Percentiles rank a stretch among this genome's conserved stretches.
phyloP scores from a whole-genome alignment of 2,888 invertebrate genomes.

The Congeria kusceri region DNA sequence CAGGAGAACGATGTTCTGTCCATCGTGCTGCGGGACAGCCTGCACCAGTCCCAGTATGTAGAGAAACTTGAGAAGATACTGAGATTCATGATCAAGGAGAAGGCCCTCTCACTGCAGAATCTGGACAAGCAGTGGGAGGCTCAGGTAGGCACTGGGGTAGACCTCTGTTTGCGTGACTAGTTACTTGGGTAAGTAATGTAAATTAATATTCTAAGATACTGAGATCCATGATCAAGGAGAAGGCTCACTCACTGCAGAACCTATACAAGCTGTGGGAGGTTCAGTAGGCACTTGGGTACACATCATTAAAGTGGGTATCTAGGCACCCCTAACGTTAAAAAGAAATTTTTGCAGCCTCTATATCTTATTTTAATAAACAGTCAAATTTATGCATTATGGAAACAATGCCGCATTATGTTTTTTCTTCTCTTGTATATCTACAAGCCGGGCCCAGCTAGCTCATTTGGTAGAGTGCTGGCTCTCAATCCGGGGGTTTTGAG shows the following conservation, averaged over 20 bases:
- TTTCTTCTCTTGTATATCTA: too few relatives aligned
- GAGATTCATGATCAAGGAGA: conserved; percentile 95
- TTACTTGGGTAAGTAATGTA: not conserved
- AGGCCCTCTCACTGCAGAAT: conserved; percentile 94
- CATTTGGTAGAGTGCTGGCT: too few relatives aligned
- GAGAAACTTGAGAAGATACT: conserved; percentile 99
- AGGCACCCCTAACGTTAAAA: too few relatives aligned
- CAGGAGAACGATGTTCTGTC: conserved; percentile 97
- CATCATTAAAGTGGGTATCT: too few relatives aligned
- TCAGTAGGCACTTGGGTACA: conserved; percentile 87
- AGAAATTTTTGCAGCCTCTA: too few relatives aligned
- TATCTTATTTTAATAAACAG: too few relatives aligned
- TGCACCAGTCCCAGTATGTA: conserved; percentile 97
- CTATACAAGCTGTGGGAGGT: conserved; percentile 98
- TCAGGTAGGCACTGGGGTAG: conserved; percentile 88
- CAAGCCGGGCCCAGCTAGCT: too few relatives aligned
- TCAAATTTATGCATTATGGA: too few relatives aligned
- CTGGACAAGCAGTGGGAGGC: conserved; percentile 98
- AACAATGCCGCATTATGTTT: too few relatives aligned
- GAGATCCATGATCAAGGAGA: conserved; percentile 91
- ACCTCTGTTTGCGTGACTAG: not conserved
- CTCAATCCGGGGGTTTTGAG: too few relatives aligned
- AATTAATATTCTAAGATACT: too few relatives aligned
- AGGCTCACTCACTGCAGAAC: conserved; percentile 93
- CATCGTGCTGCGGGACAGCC: conserved; percentile 96